These are phyloP conservation scores for Steromphala cineraria DNA, from an alignment of 2,888 invertebrate species.

Conservation along the genomic window DNA sequence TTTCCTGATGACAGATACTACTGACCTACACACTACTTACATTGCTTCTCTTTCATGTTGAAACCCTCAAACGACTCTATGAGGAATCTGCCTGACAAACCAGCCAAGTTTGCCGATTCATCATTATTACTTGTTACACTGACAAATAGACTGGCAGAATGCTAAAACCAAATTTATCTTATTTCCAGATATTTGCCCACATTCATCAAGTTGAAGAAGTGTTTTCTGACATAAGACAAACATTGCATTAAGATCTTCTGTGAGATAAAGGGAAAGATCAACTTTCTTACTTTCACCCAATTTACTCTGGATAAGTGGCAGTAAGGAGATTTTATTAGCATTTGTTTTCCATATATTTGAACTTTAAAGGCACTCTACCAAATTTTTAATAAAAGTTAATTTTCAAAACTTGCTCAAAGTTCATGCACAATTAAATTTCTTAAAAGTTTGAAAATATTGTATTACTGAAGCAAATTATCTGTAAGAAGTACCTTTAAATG, in stretches of 20 bases:
- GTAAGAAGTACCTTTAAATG: too few species aligned
- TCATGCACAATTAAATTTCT: too few species aligned
- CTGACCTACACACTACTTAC: conserved; percentile 9
- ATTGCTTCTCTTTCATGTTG: background rate
- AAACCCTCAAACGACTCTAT: background rate
- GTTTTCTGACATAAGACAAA: conserved; percentile 9
- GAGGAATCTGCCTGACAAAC: background rate
- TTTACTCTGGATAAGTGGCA: too few species aligned
- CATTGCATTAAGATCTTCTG: background rate
- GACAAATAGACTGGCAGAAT: background rate
- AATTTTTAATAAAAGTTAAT: too few species aligned
- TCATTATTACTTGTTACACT: background rate
- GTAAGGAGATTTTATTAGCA: too few species aligned
- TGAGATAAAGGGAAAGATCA: background rate
- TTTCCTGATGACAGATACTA: conserved; percentile 13
- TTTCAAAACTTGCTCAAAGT: too few species aligned
- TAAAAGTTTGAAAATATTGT: too few species aligned
- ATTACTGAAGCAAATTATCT: too few species aligned
- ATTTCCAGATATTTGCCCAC: background rate
- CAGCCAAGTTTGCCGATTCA: background rate
- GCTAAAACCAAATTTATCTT: conserved; percentile 9
- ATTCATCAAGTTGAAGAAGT: background rate
- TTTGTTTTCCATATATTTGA: too few species aligned
- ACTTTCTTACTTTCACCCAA: too few species aligned
- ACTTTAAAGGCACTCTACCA: too few species aligned